Percentiles rank a stretch among this genome's conserved stretches.
phyloP scores from a whole-genome alignment of 2,113 vertebrate genomes.

The Stigmatopora nigra region DNA sequence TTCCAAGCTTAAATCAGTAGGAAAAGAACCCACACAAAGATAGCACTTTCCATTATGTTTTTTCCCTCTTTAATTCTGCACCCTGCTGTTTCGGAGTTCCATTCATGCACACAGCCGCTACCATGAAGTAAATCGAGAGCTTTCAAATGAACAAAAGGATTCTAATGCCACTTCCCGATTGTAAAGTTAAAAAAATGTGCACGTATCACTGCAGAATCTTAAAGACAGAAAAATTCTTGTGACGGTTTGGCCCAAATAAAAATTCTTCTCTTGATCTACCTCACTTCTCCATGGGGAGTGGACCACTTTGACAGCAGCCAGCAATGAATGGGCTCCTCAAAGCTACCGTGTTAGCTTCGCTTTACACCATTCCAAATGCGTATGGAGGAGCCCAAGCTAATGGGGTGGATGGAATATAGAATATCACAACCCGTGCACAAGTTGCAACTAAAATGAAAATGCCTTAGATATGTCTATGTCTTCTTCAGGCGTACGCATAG shows the following conservation, averaged over 20 bases:
- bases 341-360: slow-evolving; percentile 43
- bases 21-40: too few species aligned
- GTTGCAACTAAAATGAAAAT: slow-evolving; percentile 25
- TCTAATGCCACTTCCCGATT: neutral
- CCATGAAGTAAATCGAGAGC: neutral
- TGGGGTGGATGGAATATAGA: slow-evolving; percentile 44
- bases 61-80: neutral
- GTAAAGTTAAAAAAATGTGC: neutral
- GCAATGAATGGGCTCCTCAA: slow-evolving; percentile 54
- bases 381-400: slow-evolving; percentile 16
- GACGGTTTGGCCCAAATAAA: slow-evolving; percentile 14
- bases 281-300: slow-evolving; percentile 39
- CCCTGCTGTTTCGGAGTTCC: neutral
- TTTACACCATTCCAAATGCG: slow-evolving; percentile 50
- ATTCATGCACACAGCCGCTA: neutral
- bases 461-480: slow-evolving; percentile 14
- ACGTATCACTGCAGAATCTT: neutral
- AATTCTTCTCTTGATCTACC: slow-evolving; percentile 29
- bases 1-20: too few species aligned
- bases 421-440: slow-evolving; percentile 24
- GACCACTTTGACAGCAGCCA: slow-evolving; percentile 26
- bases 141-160: neutral
- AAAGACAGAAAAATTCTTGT: slow-evolving; percentile 4
- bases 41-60: neutral
- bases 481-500: neutral